Evolutionary conservation across 2,797 vertebrate genomes (phyloP).

Genomic region (Intellagama lesueurii): DNA sequence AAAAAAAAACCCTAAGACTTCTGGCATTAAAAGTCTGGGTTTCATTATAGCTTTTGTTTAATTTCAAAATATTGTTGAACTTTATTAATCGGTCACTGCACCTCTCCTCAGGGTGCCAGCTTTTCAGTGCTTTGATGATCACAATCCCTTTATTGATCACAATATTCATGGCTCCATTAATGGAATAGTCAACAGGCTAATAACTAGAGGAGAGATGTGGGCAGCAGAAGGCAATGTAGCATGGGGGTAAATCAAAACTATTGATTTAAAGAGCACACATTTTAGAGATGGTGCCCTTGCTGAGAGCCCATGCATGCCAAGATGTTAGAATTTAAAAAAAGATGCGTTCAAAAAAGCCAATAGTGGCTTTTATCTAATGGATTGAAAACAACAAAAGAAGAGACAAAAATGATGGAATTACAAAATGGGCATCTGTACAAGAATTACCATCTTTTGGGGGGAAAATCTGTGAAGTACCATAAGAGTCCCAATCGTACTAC

Average conservation of each 20-base stretch:
- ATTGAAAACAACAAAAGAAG: neutral
- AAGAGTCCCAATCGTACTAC: fast-evolving
- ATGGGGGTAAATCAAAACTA: fast-evolving
- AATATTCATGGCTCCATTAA: fast-evolving
- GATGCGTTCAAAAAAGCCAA: neutral
- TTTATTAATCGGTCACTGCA: neutral
- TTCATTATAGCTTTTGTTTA: neutral
- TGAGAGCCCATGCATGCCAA: neutral
- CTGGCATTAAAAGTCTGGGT: neutral
- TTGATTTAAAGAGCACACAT: neutral
- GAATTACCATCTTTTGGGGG: no score
- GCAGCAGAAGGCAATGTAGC: neutral
- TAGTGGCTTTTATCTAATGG: neutral
- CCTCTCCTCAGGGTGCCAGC: neutral
- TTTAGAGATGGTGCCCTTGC: neutral
- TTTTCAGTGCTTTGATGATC: fast-evolving
- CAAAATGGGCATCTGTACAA: neutral
- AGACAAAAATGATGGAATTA: neutral
- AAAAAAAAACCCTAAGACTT: neutral
- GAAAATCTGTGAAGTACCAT: no score
- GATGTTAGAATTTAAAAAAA: neutral
- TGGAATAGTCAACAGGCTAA: neutral
- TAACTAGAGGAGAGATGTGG: neutral
- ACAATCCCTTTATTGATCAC: fast-evolving
- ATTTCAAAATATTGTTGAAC: neutral